Conservation (phyloP, 2,888 invertebrate genomes). For the Mesorhabditis sp. region DNA sequence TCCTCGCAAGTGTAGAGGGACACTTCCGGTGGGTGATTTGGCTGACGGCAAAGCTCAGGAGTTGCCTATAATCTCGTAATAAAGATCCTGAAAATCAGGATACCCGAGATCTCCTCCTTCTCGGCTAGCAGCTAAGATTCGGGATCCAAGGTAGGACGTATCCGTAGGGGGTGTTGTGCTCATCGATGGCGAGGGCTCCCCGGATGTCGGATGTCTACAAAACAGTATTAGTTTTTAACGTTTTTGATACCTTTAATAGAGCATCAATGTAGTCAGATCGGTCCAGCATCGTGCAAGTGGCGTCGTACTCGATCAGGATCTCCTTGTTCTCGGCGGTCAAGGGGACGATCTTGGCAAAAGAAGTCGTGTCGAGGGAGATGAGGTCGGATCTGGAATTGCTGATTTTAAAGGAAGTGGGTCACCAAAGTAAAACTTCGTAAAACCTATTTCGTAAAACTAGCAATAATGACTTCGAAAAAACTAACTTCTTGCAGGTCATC, state of each 20-base stretch:
- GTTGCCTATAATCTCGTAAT: slow-evolving; percentile 20
- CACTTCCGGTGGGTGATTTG: slow-evolving; percentile 23
- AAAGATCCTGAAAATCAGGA: not conserved
- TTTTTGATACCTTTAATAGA: slow-evolving; percentile 20
- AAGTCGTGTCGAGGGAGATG: slow-evolving; percentile 23
- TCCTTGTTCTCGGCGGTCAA: slow-evolving; percentile 25
- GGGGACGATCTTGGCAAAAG: slow-evolving; percentile 18
- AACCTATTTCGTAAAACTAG: not conserved
- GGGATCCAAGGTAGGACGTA: slow-evolving; percentile 41
- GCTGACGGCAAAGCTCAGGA: slow-evolving; percentile 24
- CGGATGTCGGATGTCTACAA: slow-evolving; percentile 18
- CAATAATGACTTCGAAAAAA: not conserved
- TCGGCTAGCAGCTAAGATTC: slow-evolving; percentile 54
- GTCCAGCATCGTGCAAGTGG: slow-evolving; percentile 31
- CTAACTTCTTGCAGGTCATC: slow-evolving; percentile 38
- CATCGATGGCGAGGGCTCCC: slow-evolving; percentile 33
- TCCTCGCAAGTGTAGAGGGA: slow-evolving; percentile 24
- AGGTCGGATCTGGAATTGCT: slow-evolving; percentile 26
- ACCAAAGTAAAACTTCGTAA: slow-evolving; percentile 15
- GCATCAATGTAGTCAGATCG: slow-evolving; percentile 29
- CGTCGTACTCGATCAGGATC: slow-evolving; percentile 34
- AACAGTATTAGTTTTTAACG: not conserved
- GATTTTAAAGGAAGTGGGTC: not conserved
- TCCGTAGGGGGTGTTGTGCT: slow-evolving; percentile 35
- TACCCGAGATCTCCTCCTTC: slow-evolving; percentile 31